A percentile compares a stretch with the other conserved stretches of the same genome.
Evolutionary conservation across 2,888 invertebrate species (phyloP).

Genomic region (Andrena haemorrhoa): DNA sequence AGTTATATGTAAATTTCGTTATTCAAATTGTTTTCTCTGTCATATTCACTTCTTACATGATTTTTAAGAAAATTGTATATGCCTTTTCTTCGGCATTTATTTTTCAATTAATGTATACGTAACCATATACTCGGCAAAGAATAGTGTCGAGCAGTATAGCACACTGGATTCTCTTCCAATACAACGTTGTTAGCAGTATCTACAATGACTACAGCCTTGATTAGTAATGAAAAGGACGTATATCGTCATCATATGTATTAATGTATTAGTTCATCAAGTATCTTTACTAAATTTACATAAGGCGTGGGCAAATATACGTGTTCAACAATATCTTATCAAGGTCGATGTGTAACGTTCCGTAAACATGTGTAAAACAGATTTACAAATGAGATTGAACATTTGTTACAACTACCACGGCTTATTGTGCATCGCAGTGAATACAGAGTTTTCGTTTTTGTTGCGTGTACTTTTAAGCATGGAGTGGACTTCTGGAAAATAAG

Average conservation of each 20-base stretch:
- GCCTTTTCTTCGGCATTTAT: no score
- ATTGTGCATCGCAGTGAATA: no score
- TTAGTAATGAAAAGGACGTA: constrained; percentile 19
- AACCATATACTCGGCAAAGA: background rate
- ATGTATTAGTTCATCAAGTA: constrained; percentile 36
- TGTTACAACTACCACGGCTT: background rate
- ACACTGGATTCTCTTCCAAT: background rate
- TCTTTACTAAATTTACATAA: constrained; percentile 53
- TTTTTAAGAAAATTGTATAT: no score
- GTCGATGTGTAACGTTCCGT: constrained; percentile 22
- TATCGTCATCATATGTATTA: constrained; percentile 37
- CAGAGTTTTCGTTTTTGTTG: no score
- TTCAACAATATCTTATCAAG: constrained; percentile 31
- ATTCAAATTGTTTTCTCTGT: no score
- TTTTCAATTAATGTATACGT: background rate
- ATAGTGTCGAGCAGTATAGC: background rate
- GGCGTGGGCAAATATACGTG: constrained; percentile 31
- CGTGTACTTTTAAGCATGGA: no score
- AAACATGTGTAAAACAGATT: constrained; percentile 12
- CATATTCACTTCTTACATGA: no score
- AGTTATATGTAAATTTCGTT: no score
- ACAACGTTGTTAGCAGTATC: background rate
- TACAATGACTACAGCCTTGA: constrained; percentile 37
- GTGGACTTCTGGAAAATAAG: no score
- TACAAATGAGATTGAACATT: background rate